A percentile compares a stretch with the other conserved stretches of the same genome.
Conservation (phyloP, 2,113 vertebrate species). For the Rhinolophus sinicus region DNA sequence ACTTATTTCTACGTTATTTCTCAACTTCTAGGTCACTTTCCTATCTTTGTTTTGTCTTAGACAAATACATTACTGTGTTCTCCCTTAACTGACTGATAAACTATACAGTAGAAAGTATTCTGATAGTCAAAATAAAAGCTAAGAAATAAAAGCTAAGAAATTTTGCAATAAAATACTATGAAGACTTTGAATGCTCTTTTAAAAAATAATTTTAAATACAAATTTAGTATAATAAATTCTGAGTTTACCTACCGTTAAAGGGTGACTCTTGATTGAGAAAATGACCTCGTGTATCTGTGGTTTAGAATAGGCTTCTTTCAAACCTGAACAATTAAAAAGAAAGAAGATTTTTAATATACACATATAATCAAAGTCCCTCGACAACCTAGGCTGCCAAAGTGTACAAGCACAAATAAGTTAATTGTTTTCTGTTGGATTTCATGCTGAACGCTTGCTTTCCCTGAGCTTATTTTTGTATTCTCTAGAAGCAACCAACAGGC, state of each 20-base stretch:
- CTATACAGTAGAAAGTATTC: conserved; percentile 31
- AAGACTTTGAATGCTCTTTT: background rate
- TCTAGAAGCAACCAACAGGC: conserved; percentile 31
- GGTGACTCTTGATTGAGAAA: background rate
- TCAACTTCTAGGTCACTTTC: conserved; percentile 35
- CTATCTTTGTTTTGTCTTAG: conserved; percentile 68
- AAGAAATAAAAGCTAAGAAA: conserved; percentile 53
- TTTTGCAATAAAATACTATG: background rate
- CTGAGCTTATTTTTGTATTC: background rate
- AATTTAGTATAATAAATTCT: background rate
- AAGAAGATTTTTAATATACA: conserved; percentile 48
- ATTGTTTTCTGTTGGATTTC: conserved; percentile 3
- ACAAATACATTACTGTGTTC: conserved; percentile 21
- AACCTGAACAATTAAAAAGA: conserved; percentile 53
- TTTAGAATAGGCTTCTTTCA: conserved; percentile 54
- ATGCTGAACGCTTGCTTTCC: background rate
- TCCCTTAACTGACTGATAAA: conserved; percentile 25
- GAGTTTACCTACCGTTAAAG: conserved; percentile 21
- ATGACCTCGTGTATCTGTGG: conserved; percentile 1
- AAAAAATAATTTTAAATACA: background rate
- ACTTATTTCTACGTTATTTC: conserved; percentile 38
- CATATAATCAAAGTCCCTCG: background rate
- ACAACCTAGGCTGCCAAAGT: background rate
- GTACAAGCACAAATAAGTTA: background rate
- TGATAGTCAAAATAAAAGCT: conserved; percentile 63